Conservation (phyloP, 2,113 vertebrate species). For the Toxostoma redivivum region DNA sequence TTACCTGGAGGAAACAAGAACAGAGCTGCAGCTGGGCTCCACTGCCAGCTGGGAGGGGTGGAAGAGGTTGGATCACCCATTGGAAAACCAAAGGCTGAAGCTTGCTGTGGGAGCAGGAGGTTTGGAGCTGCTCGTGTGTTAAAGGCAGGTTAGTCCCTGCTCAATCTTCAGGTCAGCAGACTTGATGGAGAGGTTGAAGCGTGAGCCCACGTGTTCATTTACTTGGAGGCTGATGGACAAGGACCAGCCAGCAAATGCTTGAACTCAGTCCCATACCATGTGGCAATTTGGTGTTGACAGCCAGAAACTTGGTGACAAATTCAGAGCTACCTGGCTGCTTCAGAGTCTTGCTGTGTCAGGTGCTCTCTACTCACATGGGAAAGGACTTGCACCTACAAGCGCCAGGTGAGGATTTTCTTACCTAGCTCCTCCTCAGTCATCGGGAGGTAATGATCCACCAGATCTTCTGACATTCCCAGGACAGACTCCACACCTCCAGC, state of each 20-base stretch:
- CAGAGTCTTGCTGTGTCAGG: background rate
- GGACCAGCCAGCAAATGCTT: background rate
- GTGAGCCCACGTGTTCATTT: background rate
- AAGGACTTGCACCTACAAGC: background rate
- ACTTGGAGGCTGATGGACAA: background rate
- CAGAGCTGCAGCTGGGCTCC: background rate
- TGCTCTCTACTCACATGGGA: background rate
- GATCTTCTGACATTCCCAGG: conserved; percentile 80
- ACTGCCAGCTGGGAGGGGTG: background rate
- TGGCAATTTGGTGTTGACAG: background rate
- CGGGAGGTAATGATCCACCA: conserved; percentile 88
- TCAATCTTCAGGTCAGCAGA: background rate
- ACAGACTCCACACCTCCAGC: conserved; percentile 81
- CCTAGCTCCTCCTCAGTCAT: conserved; percentile 86
- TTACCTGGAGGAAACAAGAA: conserved; percentile 47
- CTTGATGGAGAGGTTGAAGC: background rate
- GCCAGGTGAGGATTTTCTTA: conserved; percentile 67
- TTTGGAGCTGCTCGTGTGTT: background rate
- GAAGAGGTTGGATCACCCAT: background rate
- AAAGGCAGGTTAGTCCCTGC: background rate
- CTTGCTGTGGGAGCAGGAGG: background rate
- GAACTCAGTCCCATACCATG: background rate
- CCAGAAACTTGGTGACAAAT: background rate
- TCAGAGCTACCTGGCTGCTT: conserved; percentile 4
- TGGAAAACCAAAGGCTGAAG: background rate